phyloP scores from a whole-genome alignment of 2,113 vertebrate genomes.

The Hemiprocne comata region DNA sequence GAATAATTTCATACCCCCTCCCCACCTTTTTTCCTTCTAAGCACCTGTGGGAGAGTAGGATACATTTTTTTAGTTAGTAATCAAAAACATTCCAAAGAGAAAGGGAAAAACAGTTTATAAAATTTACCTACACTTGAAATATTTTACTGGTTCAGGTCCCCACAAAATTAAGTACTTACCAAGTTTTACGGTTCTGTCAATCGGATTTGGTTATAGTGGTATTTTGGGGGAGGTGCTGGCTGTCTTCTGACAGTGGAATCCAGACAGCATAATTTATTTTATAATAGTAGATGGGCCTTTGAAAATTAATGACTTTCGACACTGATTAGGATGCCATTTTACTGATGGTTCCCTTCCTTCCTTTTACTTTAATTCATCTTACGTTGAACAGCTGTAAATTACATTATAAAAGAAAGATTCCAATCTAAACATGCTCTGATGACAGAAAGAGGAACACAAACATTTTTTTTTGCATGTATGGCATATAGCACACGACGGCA shows the following conservation, averaged over 20 bases:
- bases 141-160: not conserved
- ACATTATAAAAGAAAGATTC: not conserved
- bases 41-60: not conserved
- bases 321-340: not conserved
- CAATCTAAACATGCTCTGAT: not conserved
- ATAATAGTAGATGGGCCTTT: not conserved
- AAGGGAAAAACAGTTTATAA: not conserved
- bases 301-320: not conserved
- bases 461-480: not conserved
- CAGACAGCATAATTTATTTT: conserved; percentile 3
- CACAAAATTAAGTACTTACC: not conserved
- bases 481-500: rapidly evolving
- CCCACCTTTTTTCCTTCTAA: not conserved
- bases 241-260: not conserved
- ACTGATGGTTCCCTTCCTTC: not conserved
- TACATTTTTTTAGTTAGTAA: not conserved
- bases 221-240: not conserved
- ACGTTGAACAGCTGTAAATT: not conserved
- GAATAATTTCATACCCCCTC: not conserved
- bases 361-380: not conserved
- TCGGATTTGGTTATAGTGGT: not conserved
- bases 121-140: not conserved
- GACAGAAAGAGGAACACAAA: not conserved
- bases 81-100: not conserved
- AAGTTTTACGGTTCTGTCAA: not conserved